Evolutionary conservation across 2,888 invertebrate species (phyloP), one percentile per base, ranked within the genome.

Genomic region (Drosophila mimetica): DNA sequence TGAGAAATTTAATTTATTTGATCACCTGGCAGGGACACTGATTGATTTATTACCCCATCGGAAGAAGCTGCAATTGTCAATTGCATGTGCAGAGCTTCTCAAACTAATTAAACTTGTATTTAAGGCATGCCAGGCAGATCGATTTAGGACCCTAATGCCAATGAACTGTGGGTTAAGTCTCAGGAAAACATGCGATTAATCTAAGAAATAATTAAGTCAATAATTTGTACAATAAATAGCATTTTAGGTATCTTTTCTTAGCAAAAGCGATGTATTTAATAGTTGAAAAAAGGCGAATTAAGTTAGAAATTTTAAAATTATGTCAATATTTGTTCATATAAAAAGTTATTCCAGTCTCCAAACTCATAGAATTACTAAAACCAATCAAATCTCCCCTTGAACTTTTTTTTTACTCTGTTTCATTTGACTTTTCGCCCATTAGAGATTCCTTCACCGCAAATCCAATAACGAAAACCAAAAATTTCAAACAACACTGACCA

Each of bases 91-190:
- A 20, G 13, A 3, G 39, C 71, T 59, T 58, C 70, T 77, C 67
- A 67, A 71, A 80, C 75, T 72, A 86, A 86, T 86, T 83, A 78
- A 80, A 78, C 71, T 60, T 76, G 69, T 59, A 83, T 76, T 73
- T 51, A 46, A 64, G 59, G 52, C 50, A 76, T 54, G 57, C 57
- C 22, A 48, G 39, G 47, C 39, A 30, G 25, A n/a, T 54, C n/a
- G 9, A 22, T n/a, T 22, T 9, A 16, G 14, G n/a, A n/a, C n/a
- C 8, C 32, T 11, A 42, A 59, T 37, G 8, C 7, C 0, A 36
- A 22, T 32, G 14, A 11, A 59, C 59, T 13, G 20, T 39, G 50
- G 41, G 13, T 20, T 41, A 6, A 20, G 11, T 30, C 11, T 30
- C 11, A 30, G 9, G 11, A 30, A 30, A 25, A 25, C 25, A 6